Evolutionary conservation across 2,888 invertebrate genomes (phyloP).

Genomic region (Pristionchus japonicus): DNA sequence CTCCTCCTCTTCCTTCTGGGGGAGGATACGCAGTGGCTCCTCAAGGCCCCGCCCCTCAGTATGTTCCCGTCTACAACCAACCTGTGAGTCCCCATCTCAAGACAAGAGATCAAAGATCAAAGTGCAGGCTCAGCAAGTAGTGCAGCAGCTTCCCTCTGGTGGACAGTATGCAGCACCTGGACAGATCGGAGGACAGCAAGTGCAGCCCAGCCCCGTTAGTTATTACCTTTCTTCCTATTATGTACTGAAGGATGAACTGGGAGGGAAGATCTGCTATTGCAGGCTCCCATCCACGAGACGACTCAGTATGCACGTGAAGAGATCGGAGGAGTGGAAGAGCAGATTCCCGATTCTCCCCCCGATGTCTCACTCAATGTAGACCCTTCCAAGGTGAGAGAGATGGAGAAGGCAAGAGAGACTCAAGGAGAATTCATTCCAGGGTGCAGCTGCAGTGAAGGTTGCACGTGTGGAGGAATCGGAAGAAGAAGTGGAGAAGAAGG

Average conservation of each 20-base stretch:
- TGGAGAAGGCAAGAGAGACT: neutral
- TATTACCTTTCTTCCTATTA: too few relatives aligned
- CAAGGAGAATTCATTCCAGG: neutral
- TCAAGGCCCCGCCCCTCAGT: conserved; percentile 13
- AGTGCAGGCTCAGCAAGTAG: conserved; percentile 11
- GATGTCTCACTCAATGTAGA: conserved; percentile 26
- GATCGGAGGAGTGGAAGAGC: neutral
- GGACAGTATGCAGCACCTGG: conserved; percentile 35
- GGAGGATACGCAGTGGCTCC: conserved; percentile 11
- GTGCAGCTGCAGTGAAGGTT: conserved; percentile 38
- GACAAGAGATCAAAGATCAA: neutral
- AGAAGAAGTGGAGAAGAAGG: conserved; percentile 38
- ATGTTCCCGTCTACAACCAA: conserved; percentile 23
- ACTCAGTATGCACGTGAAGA: neutral
- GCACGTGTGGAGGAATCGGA: conserved; percentile 33
- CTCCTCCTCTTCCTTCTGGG: neutral
- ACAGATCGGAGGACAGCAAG: neutral
- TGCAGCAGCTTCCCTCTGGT: conserved; percentile 31
- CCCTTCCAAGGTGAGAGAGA: conserved; percentile 9
- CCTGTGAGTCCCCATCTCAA: neutral
- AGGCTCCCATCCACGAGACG: conserved; percentile 31
- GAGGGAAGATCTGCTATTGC: neutral
- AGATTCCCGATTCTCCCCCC: neutral
- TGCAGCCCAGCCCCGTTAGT: neutral
- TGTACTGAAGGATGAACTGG: neutral